Percentiles rank a stretch among this genome's conserved stretches.
Evolutionary conservation across 2,113 vertebrate species (phyloP).

Genomic region (Podiceps cristatus): DNA sequence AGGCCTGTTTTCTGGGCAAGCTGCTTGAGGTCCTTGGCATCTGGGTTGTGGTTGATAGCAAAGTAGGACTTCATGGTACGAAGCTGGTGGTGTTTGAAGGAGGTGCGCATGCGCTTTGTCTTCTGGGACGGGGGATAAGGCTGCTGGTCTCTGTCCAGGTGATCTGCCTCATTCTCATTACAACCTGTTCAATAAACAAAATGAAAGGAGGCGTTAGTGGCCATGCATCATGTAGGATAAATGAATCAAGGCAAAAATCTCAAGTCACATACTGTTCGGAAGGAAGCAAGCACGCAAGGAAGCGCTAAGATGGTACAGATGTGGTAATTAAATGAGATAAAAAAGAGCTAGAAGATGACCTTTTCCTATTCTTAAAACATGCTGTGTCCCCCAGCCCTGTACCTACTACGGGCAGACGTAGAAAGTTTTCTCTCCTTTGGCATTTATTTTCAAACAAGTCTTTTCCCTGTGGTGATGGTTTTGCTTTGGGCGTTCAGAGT

Average conservation of each 20-base stretch:
- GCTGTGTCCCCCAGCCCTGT: background rate
- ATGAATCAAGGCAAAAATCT: background rate
- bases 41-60: constrained; percentile 99
- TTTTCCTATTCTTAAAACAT: background rate
- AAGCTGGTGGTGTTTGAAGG: constrained; percentile 99
- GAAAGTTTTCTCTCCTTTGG: constrained; percentile 45
- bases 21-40: constrained; percentile 99
- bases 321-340: background rate
- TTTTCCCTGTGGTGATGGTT: constrained; percentile 29
- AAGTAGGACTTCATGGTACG: constrained; percentile 99
- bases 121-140: constrained; percentile 96
- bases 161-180: constrained; percentile 96
- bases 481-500: constrained; percentile 33
- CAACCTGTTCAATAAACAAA: constrained; percentile 82
- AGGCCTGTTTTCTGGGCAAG: constrained; percentile 99
- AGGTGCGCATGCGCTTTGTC: constrained; percentile 98
- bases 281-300: background rate
- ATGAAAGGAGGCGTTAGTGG: background rate
- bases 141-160: constrained; percentile 97
- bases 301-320: background rate
- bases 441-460: constrained; percentile 45
- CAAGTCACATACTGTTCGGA: background rate
- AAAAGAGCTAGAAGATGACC: background rate
- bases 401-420: constrained; percentile 21
- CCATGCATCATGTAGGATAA: background rate